Conservation (phyloP, 2,797 vertebrate species). For the Amphiprion clarkii region DNA sequence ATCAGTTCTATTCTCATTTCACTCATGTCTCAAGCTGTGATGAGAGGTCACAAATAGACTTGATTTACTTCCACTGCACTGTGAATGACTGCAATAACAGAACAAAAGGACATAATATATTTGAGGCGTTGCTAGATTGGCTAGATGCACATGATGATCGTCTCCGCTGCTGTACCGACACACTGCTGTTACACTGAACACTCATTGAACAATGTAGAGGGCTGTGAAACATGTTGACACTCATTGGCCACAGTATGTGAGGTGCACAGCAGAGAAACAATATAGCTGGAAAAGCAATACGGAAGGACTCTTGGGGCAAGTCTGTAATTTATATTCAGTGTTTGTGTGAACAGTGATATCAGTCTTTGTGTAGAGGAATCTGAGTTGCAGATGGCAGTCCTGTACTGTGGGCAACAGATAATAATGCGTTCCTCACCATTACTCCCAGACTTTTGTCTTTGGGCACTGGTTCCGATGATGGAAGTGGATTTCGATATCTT, state of each 20-base stretch:
- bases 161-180: constrained; percentile 2
- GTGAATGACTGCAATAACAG: constrained; percentile 1
- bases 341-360: constrained; percentile 14
- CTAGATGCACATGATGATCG: constrained; percentile 6
- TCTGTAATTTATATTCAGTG: neutral
- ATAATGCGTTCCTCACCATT: constrained; percentile 46
- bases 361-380: constrained; percentile 16
- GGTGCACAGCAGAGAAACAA: neutral
- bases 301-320: neutral
- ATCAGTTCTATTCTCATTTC: neutral
- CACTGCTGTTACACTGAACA: neutral
- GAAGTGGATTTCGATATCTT: constrained; percentile 42
- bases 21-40: neutral
- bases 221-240: neutral
- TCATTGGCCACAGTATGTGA: neutral
- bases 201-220: neutral
- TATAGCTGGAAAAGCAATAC: neutral
- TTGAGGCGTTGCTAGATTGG: neutral
- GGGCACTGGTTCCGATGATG: constrained; percentile 11
- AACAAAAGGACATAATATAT: constrained; percentile 4
- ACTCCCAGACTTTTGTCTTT: constrained; percentile 15
- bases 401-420: constrained; percentile 14
- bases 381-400: constrained; percentile 9
- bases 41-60: neutral
- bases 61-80: neutral